Percentiles rank a stretch among this genome's conserved stretches.
phyloP scores from a whole-genome alignment of 2,888 invertebrate genomes.

The Proisotoma minuta region DNA sequence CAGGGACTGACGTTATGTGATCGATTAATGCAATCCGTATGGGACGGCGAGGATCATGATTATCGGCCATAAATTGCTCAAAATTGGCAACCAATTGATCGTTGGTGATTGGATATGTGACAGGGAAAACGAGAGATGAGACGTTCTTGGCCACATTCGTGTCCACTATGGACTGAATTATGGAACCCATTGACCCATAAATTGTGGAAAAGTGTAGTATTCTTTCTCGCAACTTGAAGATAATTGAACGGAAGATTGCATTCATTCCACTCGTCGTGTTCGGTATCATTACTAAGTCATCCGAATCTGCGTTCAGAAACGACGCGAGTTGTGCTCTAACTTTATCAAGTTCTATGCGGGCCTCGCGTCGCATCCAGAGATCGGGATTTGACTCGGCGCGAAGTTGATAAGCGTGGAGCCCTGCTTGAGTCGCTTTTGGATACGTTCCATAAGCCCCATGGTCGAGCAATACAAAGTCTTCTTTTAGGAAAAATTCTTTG shows the following conservation, averaged over 20 bases:
- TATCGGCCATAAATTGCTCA: constrained; percentile 23
- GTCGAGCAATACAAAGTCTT: constrained; percentile 23
- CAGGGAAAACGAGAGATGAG: constrained; percentile 21
- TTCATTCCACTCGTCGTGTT: constrained; percentile 35
- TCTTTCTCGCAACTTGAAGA: constrained; percentile 23
- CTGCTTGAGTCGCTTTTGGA: constrained; percentile 26
- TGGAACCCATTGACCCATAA: constrained; percentile 28
- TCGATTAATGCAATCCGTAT: constrained; percentile 28
- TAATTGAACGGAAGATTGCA: constrained; percentile 32
- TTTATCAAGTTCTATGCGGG: constrained; percentile 11
- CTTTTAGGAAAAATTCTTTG: constrained; percentile 28
- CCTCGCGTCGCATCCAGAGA: constrained; percentile 37
- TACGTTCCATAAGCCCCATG: constrained; percentile 40
- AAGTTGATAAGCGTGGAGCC: constrained; percentile 25
- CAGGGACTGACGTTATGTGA: constrained; percentile 31
- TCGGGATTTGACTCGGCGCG: constrained; percentile 34
- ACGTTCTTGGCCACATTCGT: constrained; percentile 15
- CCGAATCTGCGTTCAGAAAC: constrained; percentile 19
- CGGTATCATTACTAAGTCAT: constrained; percentile 31
- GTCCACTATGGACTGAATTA: constrained; percentile 22
- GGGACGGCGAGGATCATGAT: constrained; percentile 12
- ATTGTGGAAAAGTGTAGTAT: constrained; percentile 35
- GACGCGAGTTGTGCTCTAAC: constrained; percentile 25
- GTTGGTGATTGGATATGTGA: constrained; percentile 34
- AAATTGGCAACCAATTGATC: constrained; percentile 19